Evolutionary conservation across 2,888 invertebrate species (phyloP).

Genomic region (Linhomoeus sp.): DNA sequence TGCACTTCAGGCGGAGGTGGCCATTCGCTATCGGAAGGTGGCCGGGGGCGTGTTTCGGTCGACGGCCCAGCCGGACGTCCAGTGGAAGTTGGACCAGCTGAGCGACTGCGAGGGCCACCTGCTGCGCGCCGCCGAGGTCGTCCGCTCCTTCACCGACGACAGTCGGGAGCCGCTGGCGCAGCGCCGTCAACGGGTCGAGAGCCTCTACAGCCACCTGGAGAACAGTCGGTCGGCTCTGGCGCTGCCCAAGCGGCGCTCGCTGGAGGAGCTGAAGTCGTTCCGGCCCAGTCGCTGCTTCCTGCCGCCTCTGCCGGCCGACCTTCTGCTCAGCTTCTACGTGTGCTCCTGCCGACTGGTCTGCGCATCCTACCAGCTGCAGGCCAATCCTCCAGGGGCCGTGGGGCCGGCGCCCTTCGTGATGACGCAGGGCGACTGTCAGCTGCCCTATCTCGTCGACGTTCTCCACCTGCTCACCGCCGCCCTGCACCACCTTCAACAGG

Average conservation of each 20-base stretch:
- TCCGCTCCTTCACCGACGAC: too few species aligned
- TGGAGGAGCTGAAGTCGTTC: conserved; percentile 83
- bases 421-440: conserved; percentile 66
- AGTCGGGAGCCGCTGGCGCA: too few species aligned
- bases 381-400: too few species aligned
- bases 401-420: conserved; percentile 31
- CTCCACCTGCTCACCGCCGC: conserved; percentile 72
- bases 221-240: conserved; percentile 70
- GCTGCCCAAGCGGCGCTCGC: conserved; percentile 78
- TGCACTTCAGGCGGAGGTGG: conserved; percentile 10
- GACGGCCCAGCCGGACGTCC: conserved; percentile 29
- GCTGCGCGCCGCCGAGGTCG: conserved; percentile 11
- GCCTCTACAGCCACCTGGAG: conserved; percentile 64
- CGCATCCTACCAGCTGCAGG: conserved; percentile 63
- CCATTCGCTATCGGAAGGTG: conserved; percentile 17
- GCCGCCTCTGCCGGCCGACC: conserved; percentile 77
- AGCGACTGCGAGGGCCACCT: neutral
- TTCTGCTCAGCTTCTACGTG: conserved; percentile 90
- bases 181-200: conserved; percentile 34
- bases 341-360: conserved; percentile 87
- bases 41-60: conserved; percentile 25
- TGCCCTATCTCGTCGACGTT: conserved; percentile 86
- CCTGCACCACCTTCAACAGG: conserved; percentile 77
- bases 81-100: conserved; percentile 33
- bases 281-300: conserved; percentile 67